phyloP scores from a whole-genome alignment of 2,797 vertebrate species.

The Tapera naevia region DNA sequence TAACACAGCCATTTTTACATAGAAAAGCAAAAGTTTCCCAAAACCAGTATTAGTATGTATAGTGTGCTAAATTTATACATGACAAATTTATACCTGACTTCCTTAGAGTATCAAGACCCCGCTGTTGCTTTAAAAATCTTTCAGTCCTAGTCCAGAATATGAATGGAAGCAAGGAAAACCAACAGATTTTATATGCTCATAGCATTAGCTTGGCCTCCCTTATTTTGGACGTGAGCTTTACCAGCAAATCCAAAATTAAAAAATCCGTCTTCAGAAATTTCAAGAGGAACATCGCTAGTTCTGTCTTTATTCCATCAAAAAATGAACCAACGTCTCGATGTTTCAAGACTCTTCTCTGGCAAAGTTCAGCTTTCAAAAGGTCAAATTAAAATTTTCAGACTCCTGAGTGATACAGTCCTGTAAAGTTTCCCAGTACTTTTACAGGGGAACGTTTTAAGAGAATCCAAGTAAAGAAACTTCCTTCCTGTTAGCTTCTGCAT shows the following conservation, averaged over 20 bases:
- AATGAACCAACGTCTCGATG: not conserved
- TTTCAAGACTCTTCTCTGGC: not conserved
- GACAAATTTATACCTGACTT: constrained; percentile 24
- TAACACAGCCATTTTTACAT: constrained; percentile 23
- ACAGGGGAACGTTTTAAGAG: not conserved
- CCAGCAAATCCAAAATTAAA: not conserved
- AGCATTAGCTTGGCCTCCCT: not conserved
- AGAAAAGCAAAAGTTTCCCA: not conserved
- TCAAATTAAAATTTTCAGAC: not conserved
- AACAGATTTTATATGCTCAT: not conserved
- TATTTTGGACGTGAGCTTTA: not conserved
- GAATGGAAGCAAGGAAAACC: constrained; percentile 2
- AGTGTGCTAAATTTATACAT: not conserved
- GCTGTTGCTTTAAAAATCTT: constrained; percentile 32
- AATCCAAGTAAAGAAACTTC: not conserved
- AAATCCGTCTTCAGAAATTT: not conserved
- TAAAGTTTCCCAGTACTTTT: not conserved
- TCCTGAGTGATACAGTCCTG: not conserved
- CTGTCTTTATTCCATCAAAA: not conserved
- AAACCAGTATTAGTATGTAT: not conserved
- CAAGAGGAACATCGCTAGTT: not conserved
- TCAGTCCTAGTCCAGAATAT: not conserved
- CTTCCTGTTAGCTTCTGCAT: not conserved
- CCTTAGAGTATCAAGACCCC: not conserved
- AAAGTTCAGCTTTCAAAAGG: not conserved